Evolutionary conservation across 2,113 vertebrate genomes (phyloP).

Genomic region (Crypturellus undulatus): DNA sequence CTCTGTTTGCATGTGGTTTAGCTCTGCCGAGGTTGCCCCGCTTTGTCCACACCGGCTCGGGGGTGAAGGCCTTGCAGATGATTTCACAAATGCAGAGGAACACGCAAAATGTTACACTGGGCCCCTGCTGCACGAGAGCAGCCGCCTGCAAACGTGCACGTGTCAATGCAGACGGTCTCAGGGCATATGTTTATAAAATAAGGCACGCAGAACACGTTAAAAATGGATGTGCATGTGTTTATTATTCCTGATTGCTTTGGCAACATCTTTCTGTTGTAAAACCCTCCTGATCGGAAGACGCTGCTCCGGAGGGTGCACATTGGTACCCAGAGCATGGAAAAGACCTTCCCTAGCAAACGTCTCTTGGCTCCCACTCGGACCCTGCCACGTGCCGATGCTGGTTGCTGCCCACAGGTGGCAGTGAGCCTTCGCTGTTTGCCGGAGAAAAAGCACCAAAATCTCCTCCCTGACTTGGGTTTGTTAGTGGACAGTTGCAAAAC

Average conservation of each 20-base stretch:
- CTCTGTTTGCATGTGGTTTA: neutral
- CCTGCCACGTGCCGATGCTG: neutral
- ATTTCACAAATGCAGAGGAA: neutral
- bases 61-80: neutral
- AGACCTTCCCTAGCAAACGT: fast-evolving
- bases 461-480: neutral
- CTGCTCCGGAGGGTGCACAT: fast-evolving
- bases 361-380: too few relatives aligned
- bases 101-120: neutral
- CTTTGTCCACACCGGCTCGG: neutral
- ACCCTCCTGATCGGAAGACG: neutral
- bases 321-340: fast-evolving
- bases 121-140: neutral
- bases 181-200: neutral
- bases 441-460: fast-evolving
- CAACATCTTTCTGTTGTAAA: neutral
- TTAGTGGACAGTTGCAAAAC: fast-evolving
- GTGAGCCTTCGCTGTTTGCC: slow-evolving; percentile 48
- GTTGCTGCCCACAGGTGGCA: slow-evolving; percentile 76
- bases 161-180: fast-evolving
- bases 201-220: neutral
- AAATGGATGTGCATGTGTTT: neutral
- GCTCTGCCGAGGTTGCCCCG: neutral
- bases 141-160: neutral
- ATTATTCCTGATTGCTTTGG: neutral